Conservation (phyloP, 2,113 vertebrate genomes). For the Herpetotheres cachinnans region DNA sequence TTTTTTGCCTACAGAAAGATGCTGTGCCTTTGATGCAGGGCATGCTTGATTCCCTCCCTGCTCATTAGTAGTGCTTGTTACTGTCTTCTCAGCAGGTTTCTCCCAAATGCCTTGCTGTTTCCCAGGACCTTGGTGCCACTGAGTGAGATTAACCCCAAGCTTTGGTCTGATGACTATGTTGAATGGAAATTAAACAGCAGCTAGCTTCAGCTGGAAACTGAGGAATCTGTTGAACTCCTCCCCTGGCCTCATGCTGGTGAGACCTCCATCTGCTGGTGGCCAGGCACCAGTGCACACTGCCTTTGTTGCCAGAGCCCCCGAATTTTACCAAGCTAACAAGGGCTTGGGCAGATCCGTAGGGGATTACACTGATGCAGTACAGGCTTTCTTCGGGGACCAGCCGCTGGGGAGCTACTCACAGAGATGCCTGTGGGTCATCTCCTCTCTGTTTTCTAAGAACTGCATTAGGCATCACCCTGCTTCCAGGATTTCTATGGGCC, state of each 20-base stretch:
- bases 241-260: background rate
- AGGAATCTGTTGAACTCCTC: background rate
- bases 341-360: background rate
- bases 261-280: constrained; percentile 37
- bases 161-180: constrained; percentile 2
- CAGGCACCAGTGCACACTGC: background rate
- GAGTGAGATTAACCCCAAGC: background rate
- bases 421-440: background rate
- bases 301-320: background rate
- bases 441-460: background rate
- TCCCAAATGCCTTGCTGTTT: background rate
- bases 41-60: background rate
- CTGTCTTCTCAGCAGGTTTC: constrained; percentile 24
- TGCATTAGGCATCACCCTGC: background rate
- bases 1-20: background rate
- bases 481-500: background rate
- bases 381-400: background rate
- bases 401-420: background rate
- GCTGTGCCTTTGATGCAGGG: background rate
- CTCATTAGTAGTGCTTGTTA: constrained; percentile 21
- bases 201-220: background rate
- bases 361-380: background rate
- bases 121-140: background rate
- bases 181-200: constrained; percentile 8
- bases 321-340: too few relatives aligned